A percentile compares a stretch with the other conserved stretches of the same genome.
These are phyloP conservation scores for Blennius ocellaris DNA, from an alignment of 2,113 vertebrate species.

Conservation along the genomic window DNA sequence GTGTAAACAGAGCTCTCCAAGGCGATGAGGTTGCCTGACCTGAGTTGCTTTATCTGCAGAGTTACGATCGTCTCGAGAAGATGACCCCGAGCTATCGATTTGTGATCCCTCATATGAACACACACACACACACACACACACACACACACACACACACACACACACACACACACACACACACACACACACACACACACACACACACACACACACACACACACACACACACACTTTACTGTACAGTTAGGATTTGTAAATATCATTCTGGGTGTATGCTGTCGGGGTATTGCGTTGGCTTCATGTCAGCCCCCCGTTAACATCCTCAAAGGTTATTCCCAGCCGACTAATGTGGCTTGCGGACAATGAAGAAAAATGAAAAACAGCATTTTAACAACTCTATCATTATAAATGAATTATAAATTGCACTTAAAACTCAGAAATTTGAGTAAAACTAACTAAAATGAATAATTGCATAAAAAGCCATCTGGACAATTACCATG, in stretches of 20 bases:
- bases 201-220: too few relatives aligned
- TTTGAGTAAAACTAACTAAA: slow-evolving; percentile 25
- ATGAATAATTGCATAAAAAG: slow-evolving; percentile 33
- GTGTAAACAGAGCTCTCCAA: slow-evolving; percentile 75
- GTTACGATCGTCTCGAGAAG: slow-evolving; percentile 68
- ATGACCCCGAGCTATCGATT: slow-evolving; percentile 74
- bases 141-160: too few relatives aligned
- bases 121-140: slow-evolving; percentile 19
- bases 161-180: too few relatives aligned
- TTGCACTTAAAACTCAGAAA: slow-evolving; percentile 2
- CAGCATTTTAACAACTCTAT: slow-evolving; percentile 9
- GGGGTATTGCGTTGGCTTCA: too few relatives aligned
- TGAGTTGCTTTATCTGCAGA: slow-evolving; percentile 71
- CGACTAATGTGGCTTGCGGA: slow-evolving; percentile 71
- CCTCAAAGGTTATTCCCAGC: slow-evolving; percentile 84
- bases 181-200: too few relatives aligned
- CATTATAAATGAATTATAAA: not conserved
- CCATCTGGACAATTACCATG: slow-evolving; percentile 53
- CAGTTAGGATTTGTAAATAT: too few relatives aligned
- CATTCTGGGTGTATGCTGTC: too few relatives aligned
- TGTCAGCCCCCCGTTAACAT: slow-evolving; percentile 88
- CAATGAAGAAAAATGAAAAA: slow-evolving; percentile 22
- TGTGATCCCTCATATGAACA: slow-evolving; percentile 57
- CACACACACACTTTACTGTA: too few relatives aligned
- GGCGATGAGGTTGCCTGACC: slow-evolving; percentile 58